phyloP scores from a whole-genome alignment of 2,113 vertebrate species.

The Istiophorus platypterus region DNA sequence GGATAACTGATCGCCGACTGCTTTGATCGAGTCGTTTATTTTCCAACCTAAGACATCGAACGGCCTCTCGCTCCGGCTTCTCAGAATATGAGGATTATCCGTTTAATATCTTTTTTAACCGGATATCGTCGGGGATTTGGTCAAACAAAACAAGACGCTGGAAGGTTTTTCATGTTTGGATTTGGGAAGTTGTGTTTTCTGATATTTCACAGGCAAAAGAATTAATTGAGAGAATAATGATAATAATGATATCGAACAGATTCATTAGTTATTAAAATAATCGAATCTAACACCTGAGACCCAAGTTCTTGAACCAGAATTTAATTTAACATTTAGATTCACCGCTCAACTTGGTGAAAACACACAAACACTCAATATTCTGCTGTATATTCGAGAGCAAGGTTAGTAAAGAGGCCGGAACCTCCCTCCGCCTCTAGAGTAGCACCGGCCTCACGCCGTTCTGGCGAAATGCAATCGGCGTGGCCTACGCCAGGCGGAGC shows the following conservation, averaged over 20 bases:
- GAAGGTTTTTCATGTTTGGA: neutral
- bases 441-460: conserved; percentile 20
- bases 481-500: conserved; percentile 55
- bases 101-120: neutral
- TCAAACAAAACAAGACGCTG: neutral
- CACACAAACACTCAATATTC: conserved; percentile 6
- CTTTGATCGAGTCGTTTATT: no score
- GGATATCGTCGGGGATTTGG: neutral
- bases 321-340: neutral
- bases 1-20: no score
- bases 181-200: neutral
- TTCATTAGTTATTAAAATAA: neutral
- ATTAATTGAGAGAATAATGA: neutral
- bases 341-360: neutral
- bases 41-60: neutral
- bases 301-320: neutral
- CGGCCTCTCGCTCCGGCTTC: neutral
- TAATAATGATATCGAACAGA: neutral
- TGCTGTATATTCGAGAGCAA: conserved; percentile 14
- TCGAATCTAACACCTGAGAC: neutral
- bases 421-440: conserved; percentile 20
- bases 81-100: neutral
- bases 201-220: neutral
- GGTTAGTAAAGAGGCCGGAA: conserved; percentile 10
- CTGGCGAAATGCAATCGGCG: conserved; percentile 58